Percentiles rank a stretch among this genome's conserved stretches.
Evolutionary conservation across 2,888 invertebrate species (phyloP).

Genomic region (Drosophila seclusa): DNA sequence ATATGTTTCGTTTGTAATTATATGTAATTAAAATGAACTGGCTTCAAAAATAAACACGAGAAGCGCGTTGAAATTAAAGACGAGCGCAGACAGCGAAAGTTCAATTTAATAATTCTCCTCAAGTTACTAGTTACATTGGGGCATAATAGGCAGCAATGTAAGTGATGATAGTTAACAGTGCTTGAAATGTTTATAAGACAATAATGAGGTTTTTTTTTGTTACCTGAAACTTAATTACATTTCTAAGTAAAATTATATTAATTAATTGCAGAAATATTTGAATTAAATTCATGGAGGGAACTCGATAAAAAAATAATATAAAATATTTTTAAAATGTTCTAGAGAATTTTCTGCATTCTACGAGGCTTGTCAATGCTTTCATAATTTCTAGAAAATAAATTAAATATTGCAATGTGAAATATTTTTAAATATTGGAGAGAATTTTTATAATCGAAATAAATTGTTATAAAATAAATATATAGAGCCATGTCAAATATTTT

Average conservation of each 20-base stretch:
- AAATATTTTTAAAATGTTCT: not conserved
- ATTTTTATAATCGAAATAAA: not conserved
- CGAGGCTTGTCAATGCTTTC: not conserved
- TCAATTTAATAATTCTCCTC: constrained; percentile 52
- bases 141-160: constrained; percentile 32
- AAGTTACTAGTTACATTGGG: constrained; percentile 34
- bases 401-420: not conserved
- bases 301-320: fast-evolving
- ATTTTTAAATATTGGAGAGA: not conserved
- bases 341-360: not conserved
- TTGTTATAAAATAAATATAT: not conserved
- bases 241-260: not conserved
- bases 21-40: constrained; percentile 67
- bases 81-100: constrained; percentile 59
- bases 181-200: not conserved
- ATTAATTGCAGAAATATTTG: not conserved
- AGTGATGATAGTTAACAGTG: constrained; percentile 22
- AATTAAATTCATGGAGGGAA: not conserved
- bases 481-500: not conserved
- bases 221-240: not conserved
- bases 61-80: constrained; percentile 22
- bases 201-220: not conserved
- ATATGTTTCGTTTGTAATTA: constrained; percentile 64
- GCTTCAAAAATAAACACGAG: constrained; percentile 25
- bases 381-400: not conserved